A percentile compares a stretch with the other conserved stretches of the same genome.
phyloP scores from a whole-genome alignment of 2,888 invertebrate species.

The Plusia festucae region DNA sequence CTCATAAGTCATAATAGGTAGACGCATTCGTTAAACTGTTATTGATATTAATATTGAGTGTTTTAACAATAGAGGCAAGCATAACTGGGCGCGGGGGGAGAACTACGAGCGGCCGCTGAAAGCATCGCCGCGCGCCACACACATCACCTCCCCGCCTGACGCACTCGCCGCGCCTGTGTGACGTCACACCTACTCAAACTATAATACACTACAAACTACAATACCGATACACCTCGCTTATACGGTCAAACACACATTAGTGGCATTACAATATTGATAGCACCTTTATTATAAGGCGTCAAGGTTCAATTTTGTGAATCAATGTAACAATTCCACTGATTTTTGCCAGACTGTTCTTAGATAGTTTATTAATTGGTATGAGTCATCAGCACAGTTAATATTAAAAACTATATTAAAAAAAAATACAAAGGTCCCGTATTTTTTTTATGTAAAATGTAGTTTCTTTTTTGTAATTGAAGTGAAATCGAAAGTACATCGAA shows the following conservation, averaged over 20 bases:
- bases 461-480: too few relatives aligned
- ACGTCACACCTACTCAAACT: constrained; percentile 2
- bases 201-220: too few relatives aligned
- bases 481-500: too few relatives aligned
- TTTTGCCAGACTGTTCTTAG: neutral
- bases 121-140: constrained; percentile 69
- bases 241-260: neutral
- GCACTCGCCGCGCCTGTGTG: constrained; percentile 45
- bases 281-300: neutral
- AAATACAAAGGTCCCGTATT: too few relatives aligned
- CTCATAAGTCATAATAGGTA: too few relatives aligned
- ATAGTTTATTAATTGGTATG: neutral
- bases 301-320: neutral
- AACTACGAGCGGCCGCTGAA: constrained; percentile 75
- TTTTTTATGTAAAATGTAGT: too few relatives aligned
- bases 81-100: constrained; percentile 67
- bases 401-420: too few relatives aligned
- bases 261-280: neutral
- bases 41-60: neutral
- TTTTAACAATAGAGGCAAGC: constrained; percentile 68
- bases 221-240: neutral
- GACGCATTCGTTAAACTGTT: too few relatives aligned
- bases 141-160: constrained; percentile 77
- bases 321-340: neutral
- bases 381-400: neutral